Evolutionary conservation across 2,888 invertebrate genomes (phyloP).

Genomic region (Limnephilus lunatus): DNA sequence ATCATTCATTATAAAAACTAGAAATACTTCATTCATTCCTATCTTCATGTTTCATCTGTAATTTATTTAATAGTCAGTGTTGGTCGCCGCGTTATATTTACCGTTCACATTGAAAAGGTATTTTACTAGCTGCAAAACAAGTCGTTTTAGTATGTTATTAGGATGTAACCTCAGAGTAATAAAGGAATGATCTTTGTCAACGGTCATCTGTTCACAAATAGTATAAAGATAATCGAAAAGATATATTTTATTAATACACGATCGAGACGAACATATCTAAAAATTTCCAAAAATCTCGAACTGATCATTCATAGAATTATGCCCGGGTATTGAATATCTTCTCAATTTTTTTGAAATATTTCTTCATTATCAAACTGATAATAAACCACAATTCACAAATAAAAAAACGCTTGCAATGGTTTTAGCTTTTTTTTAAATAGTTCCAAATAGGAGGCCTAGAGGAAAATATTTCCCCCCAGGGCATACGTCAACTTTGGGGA

Average conservation of each 20-base stretch:
- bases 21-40: constrained; percentile 34
- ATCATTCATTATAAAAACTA: constrained; percentile 46
- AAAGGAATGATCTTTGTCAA: not conserved
- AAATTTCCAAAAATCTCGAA: too few relatives aligned
- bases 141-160: not conserved
- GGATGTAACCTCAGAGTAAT: not conserved
- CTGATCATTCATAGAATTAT: too few relatives aligned
- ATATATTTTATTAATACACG: too few relatives aligned
- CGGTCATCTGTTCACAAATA: not conserved
- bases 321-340: too few relatives aligned
- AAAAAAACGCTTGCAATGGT: too few relatives aligned
- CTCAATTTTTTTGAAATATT: too few relatives aligned
- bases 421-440: too few relatives aligned
- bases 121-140: not conserved
- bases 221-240: not conserved
- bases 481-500: too few relatives aligned
- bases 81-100: constrained; percentile 16
- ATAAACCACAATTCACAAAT: not conserved
- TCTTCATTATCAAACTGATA: not conserved
- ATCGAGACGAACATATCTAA: too few relatives aligned
- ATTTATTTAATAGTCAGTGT: constrained; percentile 45
- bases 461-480: too few relatives aligned
- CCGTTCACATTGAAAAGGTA: not conserved
- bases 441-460: too few relatives aligned
- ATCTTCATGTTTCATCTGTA: constrained; percentile 45